Conservation (phyloP, 1,140 invertebrate genomes). For the Neodiprion fabricii region DNA sequence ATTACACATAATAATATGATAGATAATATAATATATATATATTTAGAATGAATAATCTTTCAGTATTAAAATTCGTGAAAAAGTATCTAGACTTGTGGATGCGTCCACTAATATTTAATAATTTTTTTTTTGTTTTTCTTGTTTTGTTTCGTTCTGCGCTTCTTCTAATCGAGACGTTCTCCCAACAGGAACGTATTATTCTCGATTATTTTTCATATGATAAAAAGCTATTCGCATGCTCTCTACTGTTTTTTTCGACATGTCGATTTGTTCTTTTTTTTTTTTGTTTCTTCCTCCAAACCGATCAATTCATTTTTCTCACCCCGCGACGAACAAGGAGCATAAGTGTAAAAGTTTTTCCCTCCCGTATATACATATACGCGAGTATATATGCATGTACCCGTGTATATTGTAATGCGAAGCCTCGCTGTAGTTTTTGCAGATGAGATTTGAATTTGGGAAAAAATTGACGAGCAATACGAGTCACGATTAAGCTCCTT, state of each 20-base stretch:
- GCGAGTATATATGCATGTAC: too few species aligned
- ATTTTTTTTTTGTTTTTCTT: constrained; percentile 7
- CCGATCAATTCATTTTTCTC: too few species aligned
- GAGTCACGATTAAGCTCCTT: too few species aligned
- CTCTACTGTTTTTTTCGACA: constrained; percentile 14
- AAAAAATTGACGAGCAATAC: too few species aligned
- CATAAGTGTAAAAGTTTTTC: background rate
- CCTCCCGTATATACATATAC: too few species aligned
- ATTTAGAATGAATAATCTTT: constrained; percentile 7
- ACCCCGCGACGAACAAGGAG: background rate
- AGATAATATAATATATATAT: constrained; percentile 3
- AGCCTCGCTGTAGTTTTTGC: too few species aligned
- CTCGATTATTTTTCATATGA: background rate
- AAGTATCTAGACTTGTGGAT: constrained; percentile 24
- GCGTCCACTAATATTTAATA: background rate
- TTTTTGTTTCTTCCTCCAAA: background rate
- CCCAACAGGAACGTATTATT: background rate
- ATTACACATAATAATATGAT: background rate
- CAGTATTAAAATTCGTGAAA: constrained; percentile 39
- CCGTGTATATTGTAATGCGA: too few species aligned
- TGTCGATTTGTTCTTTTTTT: constrained; percentile 12
- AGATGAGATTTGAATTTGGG: too few species aligned
- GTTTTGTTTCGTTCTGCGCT: background rate
- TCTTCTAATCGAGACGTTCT: background rate
- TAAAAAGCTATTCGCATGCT: constrained; percentile 9